Base-by-base conservation (phyloP, 2,797 vertebrate genomes). In the Coccyzus lansbergi region DNA sequence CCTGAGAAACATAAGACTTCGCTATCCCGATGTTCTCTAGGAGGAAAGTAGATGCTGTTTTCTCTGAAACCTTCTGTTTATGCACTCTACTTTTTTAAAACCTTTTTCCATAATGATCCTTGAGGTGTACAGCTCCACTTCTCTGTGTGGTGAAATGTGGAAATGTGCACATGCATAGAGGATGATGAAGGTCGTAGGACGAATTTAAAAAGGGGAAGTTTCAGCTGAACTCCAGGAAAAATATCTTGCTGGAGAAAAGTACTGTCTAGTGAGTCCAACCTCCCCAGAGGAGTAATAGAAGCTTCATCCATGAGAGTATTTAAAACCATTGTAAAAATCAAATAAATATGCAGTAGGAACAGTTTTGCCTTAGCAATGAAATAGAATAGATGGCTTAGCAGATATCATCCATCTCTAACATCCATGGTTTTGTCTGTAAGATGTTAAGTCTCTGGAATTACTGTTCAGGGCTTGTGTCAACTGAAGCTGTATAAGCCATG, bases 361-460 rank as follows among this genome's bases (percentile, higher is more conserved):
- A 84, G 55, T 92, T 95, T 83, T 94, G 86, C 62, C 48, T 93
- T 82, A 86, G 78, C 88, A 94, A 16, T 82, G 74, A 55, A 72
- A 63, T 52, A 79, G 88, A 94, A 65, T 88, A 95, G 86, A 94
- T 95, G 88, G 88, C 67, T 92, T 83, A 83, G 78, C 74, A 88
- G 90, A 21, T 82, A 90, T 64, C 65, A 78, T 75, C 77, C 74
- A 72, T 88, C 51, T 29, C 56, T 90, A 94, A 63, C 70, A 72
- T 65, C 63, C 58, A 42, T 1, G 6, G 44, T 59, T 90, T 94
- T 88, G 58, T 78, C 80, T 24, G 33, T 56, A 80, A 80, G 85
- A 80, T 28, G 53, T 69, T 88, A 75, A 76, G n/a, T 62, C 55
- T 93, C 77, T 63, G 36, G 70, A 92, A 95, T 82, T 26, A 31